Evolutionary conservation across 1,140 invertebrate genomes (phyloP), one percentile per base, ranked within the genome.

Genomic region (Drosophila hydei): DNA sequence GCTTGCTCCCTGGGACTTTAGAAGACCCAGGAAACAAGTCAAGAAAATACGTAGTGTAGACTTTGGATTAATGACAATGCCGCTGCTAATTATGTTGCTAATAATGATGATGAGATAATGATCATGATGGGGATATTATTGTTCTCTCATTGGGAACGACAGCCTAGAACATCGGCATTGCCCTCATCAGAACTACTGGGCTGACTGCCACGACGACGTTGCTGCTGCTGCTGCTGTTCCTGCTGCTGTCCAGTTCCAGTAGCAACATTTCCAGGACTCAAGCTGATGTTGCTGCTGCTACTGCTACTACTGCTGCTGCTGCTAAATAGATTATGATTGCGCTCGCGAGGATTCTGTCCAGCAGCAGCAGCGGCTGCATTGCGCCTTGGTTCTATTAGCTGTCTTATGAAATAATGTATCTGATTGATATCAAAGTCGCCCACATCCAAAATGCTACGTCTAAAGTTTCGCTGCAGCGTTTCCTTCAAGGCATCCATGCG

Each of bases 401-500:
- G 74, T 1, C 84, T 62, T 19, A 91, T 72, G 16, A 90, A 81
- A 58, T 75, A 72, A 25, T 88, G 80, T 16, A 90, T 80, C 16
- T 89, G 75, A 43, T 76, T 50, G 8, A 76, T 52, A 42, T 78
- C 63, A 48, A 81, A 65, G 14, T 77, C 67, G 14, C 16, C 67
- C 3, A 25, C 65, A 12, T 67, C 72, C 59, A 58, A 8, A 25
- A 79, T 52, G 63, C 63, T 88, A 7, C 71, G 67, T 9, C 75
- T 59, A 4, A 91, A 72, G 52, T 91, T 91, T 0, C 77, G 71
- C 0, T 79, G 69, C 61, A 91, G 18, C 18, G 59, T 54, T 51
- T 72, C 56, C 42, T 75, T 70, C 2, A 96, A 88, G 19, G 92
- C 91, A 6, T 91, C 79, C 54, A 94, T 72, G 27, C 84, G 60